These are phyloP conservation scores for Trichacis sp. DNA, from an alignment of 2,888 invertebrate genomes.

Conservation along the genomic window DNA sequence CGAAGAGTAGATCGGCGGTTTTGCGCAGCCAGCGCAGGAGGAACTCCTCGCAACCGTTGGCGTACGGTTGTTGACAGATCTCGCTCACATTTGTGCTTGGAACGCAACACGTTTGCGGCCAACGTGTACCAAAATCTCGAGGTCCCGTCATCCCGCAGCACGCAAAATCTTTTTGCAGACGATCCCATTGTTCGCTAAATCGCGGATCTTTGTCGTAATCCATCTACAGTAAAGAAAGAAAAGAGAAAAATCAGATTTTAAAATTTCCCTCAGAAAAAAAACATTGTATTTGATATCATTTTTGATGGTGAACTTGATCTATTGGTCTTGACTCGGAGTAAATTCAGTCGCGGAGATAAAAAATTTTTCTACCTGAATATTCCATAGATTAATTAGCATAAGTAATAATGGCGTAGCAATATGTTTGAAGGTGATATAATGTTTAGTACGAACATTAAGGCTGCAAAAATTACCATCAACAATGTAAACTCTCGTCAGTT, in stretches of 20 bases:
- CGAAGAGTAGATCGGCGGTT: slow-evolving; percentile 84
- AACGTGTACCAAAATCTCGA: slow-evolving; percentile 58
- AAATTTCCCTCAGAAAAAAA: no score
- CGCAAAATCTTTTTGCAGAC: slow-evolving; percentile 79
- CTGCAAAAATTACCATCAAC: no score
- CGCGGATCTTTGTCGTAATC: slow-evolving; percentile 81
- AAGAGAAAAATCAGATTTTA: neutral
- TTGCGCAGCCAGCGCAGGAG: slow-evolving; percentile 81
- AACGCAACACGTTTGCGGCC: slow-evolving; percentile 63
- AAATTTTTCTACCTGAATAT: no score
- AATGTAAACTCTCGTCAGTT: no score
- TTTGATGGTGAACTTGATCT: no score
- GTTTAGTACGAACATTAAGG: no score
- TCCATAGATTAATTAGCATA: no score
- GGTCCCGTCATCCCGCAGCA: slow-evolving; percentile 85
- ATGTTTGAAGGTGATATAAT: no score
- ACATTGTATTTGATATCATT: no score
- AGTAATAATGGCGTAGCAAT: no score
- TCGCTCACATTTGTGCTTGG: slow-evolving; percentile 50
- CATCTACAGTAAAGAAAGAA: slow-evolving; percentile 62
- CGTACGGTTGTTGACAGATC: slow-evolving; percentile 58
- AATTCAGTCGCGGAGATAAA: no score
- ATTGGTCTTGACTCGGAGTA: no score
- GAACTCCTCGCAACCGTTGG: slow-evolving; percentile 78
- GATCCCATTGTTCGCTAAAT: slow-evolving; percentile 83